Base-by-base conservation (phyloP, 2,797 vertebrate genomes). In the Centropyge bicolor region DNA sequence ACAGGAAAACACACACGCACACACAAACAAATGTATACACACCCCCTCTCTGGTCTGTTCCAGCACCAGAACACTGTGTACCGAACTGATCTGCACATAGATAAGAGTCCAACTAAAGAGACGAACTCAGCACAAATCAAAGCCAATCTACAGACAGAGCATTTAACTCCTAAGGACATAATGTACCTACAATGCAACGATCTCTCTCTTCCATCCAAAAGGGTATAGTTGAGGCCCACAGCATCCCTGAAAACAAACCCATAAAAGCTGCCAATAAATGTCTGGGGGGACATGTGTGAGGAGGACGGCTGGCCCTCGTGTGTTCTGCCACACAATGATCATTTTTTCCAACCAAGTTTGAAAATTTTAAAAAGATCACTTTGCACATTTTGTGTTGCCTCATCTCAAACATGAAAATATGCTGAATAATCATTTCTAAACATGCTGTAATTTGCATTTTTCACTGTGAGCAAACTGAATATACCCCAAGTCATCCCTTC, bases 31-130 rank as follows among this genome's bases (percentile, higher is more conserved):
- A 36, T 60, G 24, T 35, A 13, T 41, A 71, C 57, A 85, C 80
- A 54, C 36, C 27, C 66, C 41, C 27, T 60, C 27, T 60, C 24
- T 27, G 57, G 46, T 41, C 40, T 63, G 55, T 68, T 75, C 19
- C 70, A 54, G 54, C 43, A 63, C 0, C 16, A 76, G 89, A 91
- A 88, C 90, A 86, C 71, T 11, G 31, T 89, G 91, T 92, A 66
- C 89, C 61, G 78, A 86, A 70, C 65, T 48, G 78, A 82, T 85
- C 64, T 78, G 59, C 9, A 45, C 55, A 79, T 49, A 77, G 56
- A 72, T 56, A 16, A 20, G 7, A 45, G 10, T 31, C 31, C 10
- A 2, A 41, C 17, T 16, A 31, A 31, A 73, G 11, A 57, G 22
- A 38, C 13, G 19, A 40, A 77, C 41, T 59, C 14, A 63, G 27